Base-by-base conservation (phyloP, 1,140 invertebrate genomes). In the Papilio aristodemus region DNA sequence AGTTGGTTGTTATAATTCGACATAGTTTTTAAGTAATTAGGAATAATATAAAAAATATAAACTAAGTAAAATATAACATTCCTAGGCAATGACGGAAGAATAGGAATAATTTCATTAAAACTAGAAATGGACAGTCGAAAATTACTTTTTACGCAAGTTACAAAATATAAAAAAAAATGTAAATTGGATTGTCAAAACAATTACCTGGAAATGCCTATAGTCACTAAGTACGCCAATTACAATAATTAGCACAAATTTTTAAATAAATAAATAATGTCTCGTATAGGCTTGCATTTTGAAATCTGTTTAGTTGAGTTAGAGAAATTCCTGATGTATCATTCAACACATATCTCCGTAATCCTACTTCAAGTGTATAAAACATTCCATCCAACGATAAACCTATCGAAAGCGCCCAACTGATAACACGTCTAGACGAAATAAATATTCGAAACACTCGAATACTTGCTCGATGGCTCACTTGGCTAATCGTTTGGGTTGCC, bases 341-440 rank as follows among this genome's bases (percentile, higher is more conserved):
- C 37, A 32, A 62, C 68, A 69, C 66, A 69, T 74, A 75, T 14
- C 67, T 67, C 38, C 10, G 60, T 75, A 70, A 72, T 70, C 72
- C 67, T 72, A 77, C 76, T 82, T 82, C 80, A 81, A 85, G 84
- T 87, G 80, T 88, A 87, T 87, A 87, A 88, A 87, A 86, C 85
- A 86, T 89, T 87, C 82, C 79, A 71, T 68, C 71, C 74, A 13
- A 62, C 79, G 86, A 90, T 89, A 90, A 88, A 84, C 68, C 39
- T 79, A 89, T 85, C 77, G 76, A 86, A 82, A 78, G 69, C 73
- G 79, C 76, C 77, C 75, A 81, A 67, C 71, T 73, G 88, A 90
- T 90, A 89, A 90, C 69, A 59, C 71, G 88, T 90, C 88, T 90
- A 90, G 88, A 89, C 86, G 82, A 64, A 84, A 89, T 89, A 90